These are phyloP conservation scores for Uria lomvia DNA, from an alignment of 2,113 vertebrate genomes.

Conservation along the genomic window DNA sequence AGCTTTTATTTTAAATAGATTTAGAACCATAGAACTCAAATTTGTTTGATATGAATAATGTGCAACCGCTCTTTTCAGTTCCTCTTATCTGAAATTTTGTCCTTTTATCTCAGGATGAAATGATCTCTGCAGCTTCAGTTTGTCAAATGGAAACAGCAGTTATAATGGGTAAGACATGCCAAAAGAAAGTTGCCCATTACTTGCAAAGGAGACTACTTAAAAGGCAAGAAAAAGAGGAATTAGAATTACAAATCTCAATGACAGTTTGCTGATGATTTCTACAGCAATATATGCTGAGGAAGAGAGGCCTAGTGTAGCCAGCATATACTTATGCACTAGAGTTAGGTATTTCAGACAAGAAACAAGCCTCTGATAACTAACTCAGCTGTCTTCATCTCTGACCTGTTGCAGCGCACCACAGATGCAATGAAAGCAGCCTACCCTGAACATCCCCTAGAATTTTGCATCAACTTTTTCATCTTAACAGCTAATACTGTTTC, in stretches of 20 bases:
- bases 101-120: constrained; percentile 51
- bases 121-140: constrained; percentile 15
- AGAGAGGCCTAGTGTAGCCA: neutral
- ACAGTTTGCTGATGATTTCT: constrained; percentile 5
- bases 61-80: neutral
- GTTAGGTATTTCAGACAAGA: neutral
- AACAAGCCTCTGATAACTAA: neutral
- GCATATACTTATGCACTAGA: neutral
- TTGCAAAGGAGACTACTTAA: neutral
- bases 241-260: constrained; percentile 5
- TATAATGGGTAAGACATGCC: neutral
- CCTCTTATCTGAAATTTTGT: constrained; percentile 20
- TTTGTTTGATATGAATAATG: constrained; percentile 42
- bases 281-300: neutral
- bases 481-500: neutral
- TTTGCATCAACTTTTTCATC: neutral
- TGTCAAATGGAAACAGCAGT: constrained; percentile 21
- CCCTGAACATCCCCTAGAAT: neutral
- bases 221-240: neutral
- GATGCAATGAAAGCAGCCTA: neutral
- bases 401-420: neutral
- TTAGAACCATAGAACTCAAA: neutral
- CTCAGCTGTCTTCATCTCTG: neutral
- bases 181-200: constrained; percentile 8
- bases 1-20: constrained; percentile 24